Percentiles rank a stretch among this genome's conserved stretches.
Conservation (phyloP, 1,140 invertebrate species). For the Aleiodes sp. region DNA sequence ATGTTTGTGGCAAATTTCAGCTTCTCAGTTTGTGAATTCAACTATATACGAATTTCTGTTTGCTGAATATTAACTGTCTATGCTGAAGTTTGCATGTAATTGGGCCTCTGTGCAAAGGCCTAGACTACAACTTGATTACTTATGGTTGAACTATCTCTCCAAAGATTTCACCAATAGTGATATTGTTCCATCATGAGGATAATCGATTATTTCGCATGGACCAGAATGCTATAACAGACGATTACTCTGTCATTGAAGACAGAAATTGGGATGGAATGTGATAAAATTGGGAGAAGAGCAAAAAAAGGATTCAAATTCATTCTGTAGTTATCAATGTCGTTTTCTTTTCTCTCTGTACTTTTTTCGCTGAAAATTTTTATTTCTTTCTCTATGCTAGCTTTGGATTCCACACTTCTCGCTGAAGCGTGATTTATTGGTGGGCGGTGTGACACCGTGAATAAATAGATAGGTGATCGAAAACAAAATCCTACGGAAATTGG, state of each 20-base stretch:
- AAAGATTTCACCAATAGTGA: background rate
- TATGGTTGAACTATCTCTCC: slow-evolving; percentile 1
- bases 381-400: background rate
- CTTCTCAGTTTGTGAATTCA: background rate
- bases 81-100: background rate
- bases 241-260: background rate
- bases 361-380: background rate
- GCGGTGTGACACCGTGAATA: slow-evolving; percentile 38
- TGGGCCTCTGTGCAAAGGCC: background rate
- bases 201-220: slow-evolving; percentile 4
- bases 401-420: slow-evolving; percentile 1
- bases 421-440: slow-evolving; percentile 44
- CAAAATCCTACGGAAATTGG: slow-evolving; percentile 43
- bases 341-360: background rate
- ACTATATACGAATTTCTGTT: background rate
- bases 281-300: too few relatives aligned
- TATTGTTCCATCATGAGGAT: background rate
- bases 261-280: background rate
- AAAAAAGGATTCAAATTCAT: background rate
- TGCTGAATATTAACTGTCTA: background rate
- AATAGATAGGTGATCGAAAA: slow-evolving; percentile 44
- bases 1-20: too few relatives aligned
- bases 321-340: background rate
- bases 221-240: background rate
- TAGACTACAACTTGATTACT: background rate